Base-by-base conservation (phyloP, 2,113 vertebrate species). In the Hippocampus comes region DNA sequence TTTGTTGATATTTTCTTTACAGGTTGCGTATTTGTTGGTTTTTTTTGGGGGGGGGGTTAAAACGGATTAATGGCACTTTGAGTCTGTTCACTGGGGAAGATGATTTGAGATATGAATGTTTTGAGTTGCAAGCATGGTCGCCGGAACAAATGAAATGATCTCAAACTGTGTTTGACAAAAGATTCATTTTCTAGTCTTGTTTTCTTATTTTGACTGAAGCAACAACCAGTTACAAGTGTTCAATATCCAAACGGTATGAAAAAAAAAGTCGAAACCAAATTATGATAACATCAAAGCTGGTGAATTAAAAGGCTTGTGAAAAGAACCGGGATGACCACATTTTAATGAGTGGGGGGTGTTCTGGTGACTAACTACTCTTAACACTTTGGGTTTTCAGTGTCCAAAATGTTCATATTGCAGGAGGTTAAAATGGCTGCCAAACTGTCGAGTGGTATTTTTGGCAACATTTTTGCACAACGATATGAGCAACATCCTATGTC, bases 401-500 rank as follows among this genome's bases (percentile, higher is more conserved):
- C 10, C n/a, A 59, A 59, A 59, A 59, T 59, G 56, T 59, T 59
- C 56, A 59, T 59, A 59, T 59, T 59, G 56, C 56, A 27, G 56
- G n/a, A 23, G 53, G 21, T 56, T 56, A 10, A 23, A n/a, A 10
- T 23, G 21, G 2, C 10, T 3, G 14, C 11, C 10, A 4, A 59
- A 59, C 10, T 6, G 25, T 12, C 14, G 8, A 23, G 23, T 59
- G 53, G 9, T 56, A 56, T 56, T 56, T 56, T 56, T 56, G 21
- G 8, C 53, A 21, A 20, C 20, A 55, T 9, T 55, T 55, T 55
- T n/a, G 20, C 6, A 4, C 14, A n/a, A n/a, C 21, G 21, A 55
- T 55, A 21, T 1, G 21, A 55, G 51, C 20, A 56, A 56, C 21
- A n/a, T 56, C 53, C 53, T 56, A 23, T 56, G 9, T 56, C 53